Conservation (phyloP, 2,888 invertebrate species). For the Lomographa bimaculata region DNA sequence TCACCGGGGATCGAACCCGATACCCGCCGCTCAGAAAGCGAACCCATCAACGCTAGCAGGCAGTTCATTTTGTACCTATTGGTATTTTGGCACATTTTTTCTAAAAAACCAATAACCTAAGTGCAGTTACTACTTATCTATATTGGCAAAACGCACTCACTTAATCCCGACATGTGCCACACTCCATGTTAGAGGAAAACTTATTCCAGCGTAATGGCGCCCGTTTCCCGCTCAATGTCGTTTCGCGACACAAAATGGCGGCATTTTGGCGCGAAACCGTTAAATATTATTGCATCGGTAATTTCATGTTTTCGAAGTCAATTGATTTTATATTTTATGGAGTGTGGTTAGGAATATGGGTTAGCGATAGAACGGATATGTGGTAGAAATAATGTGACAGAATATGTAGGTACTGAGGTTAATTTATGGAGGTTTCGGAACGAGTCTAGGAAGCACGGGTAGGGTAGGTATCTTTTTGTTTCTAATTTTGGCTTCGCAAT, state of each 20-base stretch:
- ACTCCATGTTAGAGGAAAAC: conserved; percentile 40
- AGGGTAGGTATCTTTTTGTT: no score
- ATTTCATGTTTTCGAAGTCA: conserved; percentile 34
- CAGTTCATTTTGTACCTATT: no score
- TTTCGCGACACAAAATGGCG: conserved; percentile 35
- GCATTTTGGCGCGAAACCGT: conserved; percentile 24
- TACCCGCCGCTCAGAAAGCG: no score
- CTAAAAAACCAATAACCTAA: background rate
- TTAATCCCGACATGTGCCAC: conserved; percentile 28
- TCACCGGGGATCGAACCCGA: no score
- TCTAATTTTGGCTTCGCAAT: no score
- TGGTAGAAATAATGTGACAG: background rate
- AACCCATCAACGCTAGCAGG: no score
- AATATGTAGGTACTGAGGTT: no score
- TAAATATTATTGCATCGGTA: conserved; percentile 39
- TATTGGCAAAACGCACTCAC: conserved; percentile 33
- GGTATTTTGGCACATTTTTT: no score
- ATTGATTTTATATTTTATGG: conserved; percentile 35
- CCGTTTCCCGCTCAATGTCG: conserved; percentile 42
- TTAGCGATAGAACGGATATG: background rate
- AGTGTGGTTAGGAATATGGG: conserved; percentile 5
- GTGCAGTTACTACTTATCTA: no score
- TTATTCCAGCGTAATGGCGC: conserved; percentile 41
- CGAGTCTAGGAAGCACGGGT: no score
- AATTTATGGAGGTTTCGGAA: no score